These are phyloP conservation scores for Rhopilema esculentum DNA, from an alignment of 30 jellyfish, hydroid and myxozoan species.

Conservation along the genomic window DNA sequence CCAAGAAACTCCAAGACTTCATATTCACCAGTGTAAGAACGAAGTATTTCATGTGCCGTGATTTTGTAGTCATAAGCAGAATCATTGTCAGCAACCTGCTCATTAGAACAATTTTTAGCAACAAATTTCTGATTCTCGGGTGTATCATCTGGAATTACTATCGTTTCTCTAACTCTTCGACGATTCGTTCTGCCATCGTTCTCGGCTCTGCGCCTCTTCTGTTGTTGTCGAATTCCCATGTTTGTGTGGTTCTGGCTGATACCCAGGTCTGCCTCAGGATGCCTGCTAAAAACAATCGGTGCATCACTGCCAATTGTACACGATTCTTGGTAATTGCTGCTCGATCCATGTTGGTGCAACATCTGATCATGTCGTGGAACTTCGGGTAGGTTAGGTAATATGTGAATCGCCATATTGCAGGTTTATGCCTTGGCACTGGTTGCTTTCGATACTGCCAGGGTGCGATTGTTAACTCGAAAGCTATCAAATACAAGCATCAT, in stretches of 20 bases:
- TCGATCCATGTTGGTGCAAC: slow-evolving; percentile 56
- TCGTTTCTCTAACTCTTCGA: slow-evolving; percentile 81
- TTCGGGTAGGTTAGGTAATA: slow-evolving; percentile 58
- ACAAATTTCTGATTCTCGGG: slow-evolving; percentile 76
- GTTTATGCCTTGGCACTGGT: background rate
- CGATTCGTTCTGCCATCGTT: slow-evolving; percentile 72
- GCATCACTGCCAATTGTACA: slow-evolving; percentile 29
- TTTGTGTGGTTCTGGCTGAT: slow-evolving; percentile 3
- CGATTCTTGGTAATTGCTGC: slow-evolving; percentile 30
- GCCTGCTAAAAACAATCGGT: slow-evolving; percentile 34
- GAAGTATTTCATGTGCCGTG: slow-evolving; percentile 95
- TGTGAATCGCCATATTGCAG: slow-evolving; percentile 61
- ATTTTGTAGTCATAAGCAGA: slow-evolving; percentile 93
- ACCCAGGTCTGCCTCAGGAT: slow-evolving; percentile 25
- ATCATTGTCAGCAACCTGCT: slow-evolving; percentile 72
- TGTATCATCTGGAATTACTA: slow-evolving; percentile 93
- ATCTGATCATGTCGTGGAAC: slow-evolving; percentile 54
- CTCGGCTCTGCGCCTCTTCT: slow-evolving; percentile 59
- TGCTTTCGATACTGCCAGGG: background rate
- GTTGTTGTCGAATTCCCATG: slow-evolving; percentile 50
- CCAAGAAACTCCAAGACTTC: slow-evolving; percentile 98
- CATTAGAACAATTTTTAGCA: slow-evolving; percentile 59
- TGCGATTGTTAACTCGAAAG: background rate
- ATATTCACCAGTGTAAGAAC: slow-evolving; percentile 97
- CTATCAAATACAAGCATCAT: background rate